A percentile compares a stretch with the other conserved stretches of the same genome.
Conservation (phyloP, 2,888 invertebrate genomes). For the Philereme transversata region DNA sequence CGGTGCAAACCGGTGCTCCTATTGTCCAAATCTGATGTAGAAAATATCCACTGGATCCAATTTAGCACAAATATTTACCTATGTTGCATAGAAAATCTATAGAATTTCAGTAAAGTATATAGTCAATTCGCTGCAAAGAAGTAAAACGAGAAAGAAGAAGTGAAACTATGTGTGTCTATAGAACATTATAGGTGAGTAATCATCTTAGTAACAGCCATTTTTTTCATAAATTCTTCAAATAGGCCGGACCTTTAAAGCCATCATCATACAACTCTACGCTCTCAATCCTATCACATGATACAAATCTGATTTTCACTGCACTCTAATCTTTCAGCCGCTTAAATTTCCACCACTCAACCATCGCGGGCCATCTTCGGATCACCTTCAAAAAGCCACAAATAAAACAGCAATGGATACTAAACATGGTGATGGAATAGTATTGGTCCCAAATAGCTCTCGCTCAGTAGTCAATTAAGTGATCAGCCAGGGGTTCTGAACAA, state of each 20-base stretch:
- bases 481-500: constrained; percentile 80
- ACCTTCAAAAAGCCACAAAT: neutral
- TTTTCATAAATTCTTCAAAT: too few species aligned
- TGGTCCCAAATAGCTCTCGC: constrained; percentile 66
- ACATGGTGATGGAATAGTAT: constrained; percentile 27
- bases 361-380: constrained; percentile 12
- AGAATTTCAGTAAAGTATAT: too few species aligned
- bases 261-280: constrained; percentile 48
- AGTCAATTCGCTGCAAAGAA: too few species aligned
- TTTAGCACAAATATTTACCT: too few species aligned
- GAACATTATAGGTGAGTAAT: too few species aligned
- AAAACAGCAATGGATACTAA: constrained; percentile 37
- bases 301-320: constrained; percentile 79
- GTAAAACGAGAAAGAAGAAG: too few species aligned
- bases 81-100: too few species aligned
- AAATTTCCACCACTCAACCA: constrained; percentile 38
- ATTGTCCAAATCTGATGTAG: too few species aligned
- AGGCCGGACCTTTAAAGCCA: neutral
- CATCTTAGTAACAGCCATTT: too few species aligned
- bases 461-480: constrained; percentile 81
- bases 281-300: constrained; percentile 75
- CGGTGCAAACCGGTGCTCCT: too few species aligned
- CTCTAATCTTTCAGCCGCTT: constrained; percentile 61
- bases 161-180: too few species aligned
- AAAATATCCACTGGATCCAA: too few species aligned